These are phyloP conservation scores for Hyles lineata DNA, from an alignment of 2,888 invertebrate species.

Conservation along the genomic window DNA sequence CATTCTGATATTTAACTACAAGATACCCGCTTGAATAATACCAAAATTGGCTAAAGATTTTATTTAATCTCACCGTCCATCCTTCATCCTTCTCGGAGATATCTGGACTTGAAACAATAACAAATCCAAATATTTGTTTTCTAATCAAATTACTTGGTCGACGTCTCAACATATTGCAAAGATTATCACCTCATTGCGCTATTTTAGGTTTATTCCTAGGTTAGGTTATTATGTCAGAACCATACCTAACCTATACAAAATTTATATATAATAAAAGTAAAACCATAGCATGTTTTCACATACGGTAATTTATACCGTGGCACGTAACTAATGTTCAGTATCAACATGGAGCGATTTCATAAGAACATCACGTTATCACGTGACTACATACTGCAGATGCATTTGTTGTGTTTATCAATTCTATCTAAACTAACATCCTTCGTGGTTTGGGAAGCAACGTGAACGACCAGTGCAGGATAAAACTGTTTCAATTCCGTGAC, in stretches of 20 bases:
- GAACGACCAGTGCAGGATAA: background rate
- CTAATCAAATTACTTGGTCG: too few species aligned
- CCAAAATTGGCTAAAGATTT: too few species aligned
- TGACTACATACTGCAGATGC: background rate
- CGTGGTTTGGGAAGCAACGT: background rate
- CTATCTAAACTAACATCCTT: background rate
- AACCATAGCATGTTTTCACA: background rate
- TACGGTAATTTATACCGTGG: background rate
- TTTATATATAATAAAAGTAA: background rate
- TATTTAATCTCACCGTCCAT: too few species aligned
- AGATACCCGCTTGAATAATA: too few species aligned
- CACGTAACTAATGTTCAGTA: constrained; percentile 5
- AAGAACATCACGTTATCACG: constrained; percentile 18
- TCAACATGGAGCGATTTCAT: constrained; percentile 14
- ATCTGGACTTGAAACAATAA: too few species aligned
- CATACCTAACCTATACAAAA: background rate
- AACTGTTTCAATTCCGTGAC: background rate
- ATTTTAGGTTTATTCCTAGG: too few species aligned
- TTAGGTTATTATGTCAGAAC: too few species aligned
- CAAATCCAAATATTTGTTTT: too few species aligned
- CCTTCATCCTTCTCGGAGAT: too few species aligned
- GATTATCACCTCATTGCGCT: too few species aligned
- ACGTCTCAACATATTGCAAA: too few species aligned
- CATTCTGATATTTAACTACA: too few species aligned
- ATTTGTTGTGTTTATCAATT: background rate